Conservation (phyloP, 2,797 vertebrate species). For the Amniataba percoides region DNA sequence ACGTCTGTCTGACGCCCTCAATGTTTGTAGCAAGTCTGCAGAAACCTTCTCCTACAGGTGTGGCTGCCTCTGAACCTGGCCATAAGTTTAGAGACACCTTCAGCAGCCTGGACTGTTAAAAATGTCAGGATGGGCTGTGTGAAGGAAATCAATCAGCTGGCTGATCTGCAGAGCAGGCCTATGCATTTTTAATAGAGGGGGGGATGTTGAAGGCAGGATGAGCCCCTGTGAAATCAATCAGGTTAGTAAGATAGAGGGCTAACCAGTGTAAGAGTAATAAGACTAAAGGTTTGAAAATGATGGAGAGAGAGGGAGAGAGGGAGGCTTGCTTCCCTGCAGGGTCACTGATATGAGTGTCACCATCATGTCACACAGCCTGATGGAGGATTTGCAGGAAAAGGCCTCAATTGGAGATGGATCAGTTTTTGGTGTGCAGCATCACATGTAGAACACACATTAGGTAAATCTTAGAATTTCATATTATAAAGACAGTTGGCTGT, state of each 20-base stretch:
- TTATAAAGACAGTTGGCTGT: background rate
- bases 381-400: background rate
- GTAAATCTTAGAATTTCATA: background rate
- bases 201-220: conserved; percentile 39
- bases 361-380: background rate
- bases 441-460: background rate
- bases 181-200: conserved; percentile 63
- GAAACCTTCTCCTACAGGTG: conserved; percentile 65
- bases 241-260: background rate
- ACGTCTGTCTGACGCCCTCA: conserved; percentile 30
- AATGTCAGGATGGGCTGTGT: conserved; percentile 29
- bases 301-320: background rate
- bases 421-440: conserved; percentile 1
- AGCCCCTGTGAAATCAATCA: conserved; percentile 32
- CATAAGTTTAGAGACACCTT: conserved; percentile 48
- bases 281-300: background rate
- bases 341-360: background rate
- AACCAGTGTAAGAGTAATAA: conserved; percentile 21
- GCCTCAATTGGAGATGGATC: conserved; percentile 8
- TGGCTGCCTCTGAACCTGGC: conserved; percentile 62
- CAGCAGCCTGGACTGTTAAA: background rate
- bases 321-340: conserved; percentile 26
- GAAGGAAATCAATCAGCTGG: conserved; percentile 46
- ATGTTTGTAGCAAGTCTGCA: conserved; percentile 44
- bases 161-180: conserved; percentile 44